A percentile compares a stretch with the other conserved stretches of the same genome.
These are phyloP conservation scores for Agapornis canus DNA, from an alignment of 2,797 vertebrate genomes.

Conservation along the genomic window DNA sequence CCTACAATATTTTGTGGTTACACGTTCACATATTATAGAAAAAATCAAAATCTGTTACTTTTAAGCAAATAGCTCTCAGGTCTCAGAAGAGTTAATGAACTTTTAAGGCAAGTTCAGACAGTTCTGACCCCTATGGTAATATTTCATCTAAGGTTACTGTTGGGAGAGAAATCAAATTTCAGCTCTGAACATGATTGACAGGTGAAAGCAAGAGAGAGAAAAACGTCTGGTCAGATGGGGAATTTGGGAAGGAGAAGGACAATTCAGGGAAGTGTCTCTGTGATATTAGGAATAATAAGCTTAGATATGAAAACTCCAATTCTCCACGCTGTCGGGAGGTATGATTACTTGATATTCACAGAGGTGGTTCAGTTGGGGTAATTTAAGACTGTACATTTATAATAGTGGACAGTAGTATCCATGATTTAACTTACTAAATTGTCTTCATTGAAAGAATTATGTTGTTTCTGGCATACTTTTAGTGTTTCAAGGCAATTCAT, in stretches of 20 bases:
- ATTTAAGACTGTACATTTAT: slow-evolving; percentile 19
- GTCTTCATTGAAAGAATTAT: neutral
- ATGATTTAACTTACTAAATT: slow-evolving; percentile 2
- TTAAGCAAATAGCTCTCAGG: slow-evolving; percentile 64
- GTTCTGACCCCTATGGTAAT: slow-evolving; percentile 77
- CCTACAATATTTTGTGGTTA: neutral
- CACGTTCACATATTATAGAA: neutral
- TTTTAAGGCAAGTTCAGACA: slow-evolving; percentile 72
- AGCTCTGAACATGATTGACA: slow-evolving; percentile 79
- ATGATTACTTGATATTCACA: slow-evolving; percentile 51
- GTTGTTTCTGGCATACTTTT: slow-evolving; percentile 38
- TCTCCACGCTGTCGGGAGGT: slow-evolving; percentile 3
- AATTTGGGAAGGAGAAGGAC: slow-evolving; percentile 73
- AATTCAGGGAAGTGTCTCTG: slow-evolving; percentile 70
- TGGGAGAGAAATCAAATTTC: slow-evolving; percentile 83
- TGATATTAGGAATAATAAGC: slow-evolving; percentile 78
- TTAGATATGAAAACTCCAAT: slow-evolving; percentile 67
- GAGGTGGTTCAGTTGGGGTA: slow-evolving; percentile 41
- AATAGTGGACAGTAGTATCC: neutral
- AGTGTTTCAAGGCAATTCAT: neutral
- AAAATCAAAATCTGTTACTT: slow-evolving; percentile 21
- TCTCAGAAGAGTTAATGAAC: slow-evolving; percentile 76
- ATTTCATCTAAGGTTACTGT: slow-evolving; percentile 81
- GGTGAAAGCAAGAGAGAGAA: slow-evolving; percentile 71
- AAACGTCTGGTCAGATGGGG: slow-evolving; percentile 76